Base-by-base conservation (phyloP, 64 coral and sea anemone species). In the Montipora sp. region DNA sequence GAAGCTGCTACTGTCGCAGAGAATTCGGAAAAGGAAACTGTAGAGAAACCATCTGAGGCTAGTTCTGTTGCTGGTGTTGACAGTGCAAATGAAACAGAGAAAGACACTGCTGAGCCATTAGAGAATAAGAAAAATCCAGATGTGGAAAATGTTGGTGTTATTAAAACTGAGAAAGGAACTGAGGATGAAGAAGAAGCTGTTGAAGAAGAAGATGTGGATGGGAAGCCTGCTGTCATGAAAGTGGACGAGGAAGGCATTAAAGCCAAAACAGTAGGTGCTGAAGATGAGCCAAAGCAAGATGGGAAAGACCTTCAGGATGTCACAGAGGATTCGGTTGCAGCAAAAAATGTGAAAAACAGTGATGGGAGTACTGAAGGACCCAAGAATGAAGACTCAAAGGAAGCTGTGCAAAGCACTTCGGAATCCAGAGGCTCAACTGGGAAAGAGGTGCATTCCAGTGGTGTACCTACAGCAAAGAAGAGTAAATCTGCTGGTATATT, bases 401-500 rank as follows among this genome's bases (percentile, higher is more conserved):
- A 85, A 0, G 61, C 65, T 85, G 65, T 71, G 46, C 70, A 85
- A 50, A 14, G 45, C n/a, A 47, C 15, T 72, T 46, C 48, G 15
- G 36, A 36, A 36, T 36, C 36, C 36, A 36, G 36, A 36, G 80
- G 60, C 8, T 12, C 43, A 46, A 21, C 80, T 45, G 80, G 9
- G 15, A 58, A 83, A 48, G 59, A 83, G 5, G 16, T 23, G 45
- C 47, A 11, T 27, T 44, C 80, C 0, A 57, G 53, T 11, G 6
- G 7, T 57, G 36, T 47, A 16, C 59, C 81, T n/a, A 9, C 45
- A 85, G 15, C 46, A 50, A 85, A 85, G 82, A 85, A 85, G 27
- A 71, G 71, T 43, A 85, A 85, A 85, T 27, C 65, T 23, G 1
- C 47, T 49, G 75, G 75, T 49, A 47, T 85, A 70, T 72, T 85